phyloP scores from a whole-genome alignment of 2,797 vertebrate genomes.

The Pyrocephalus nanus region DNA sequence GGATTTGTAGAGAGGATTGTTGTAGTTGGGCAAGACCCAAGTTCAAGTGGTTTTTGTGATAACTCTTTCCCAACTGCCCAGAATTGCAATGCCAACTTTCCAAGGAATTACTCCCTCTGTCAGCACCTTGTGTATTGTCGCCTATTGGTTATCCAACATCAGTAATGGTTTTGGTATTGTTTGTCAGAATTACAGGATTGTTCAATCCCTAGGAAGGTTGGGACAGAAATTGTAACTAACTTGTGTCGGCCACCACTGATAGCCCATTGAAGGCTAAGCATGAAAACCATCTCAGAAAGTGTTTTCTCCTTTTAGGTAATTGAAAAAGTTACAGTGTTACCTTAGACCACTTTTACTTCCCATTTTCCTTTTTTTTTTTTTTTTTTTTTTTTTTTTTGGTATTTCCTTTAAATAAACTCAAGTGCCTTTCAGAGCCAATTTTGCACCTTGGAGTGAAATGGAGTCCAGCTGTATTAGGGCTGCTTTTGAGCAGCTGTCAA shows the following conservation, averaged over 20 bases:
- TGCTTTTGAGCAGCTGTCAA: background rate
- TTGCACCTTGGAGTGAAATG: background rate
- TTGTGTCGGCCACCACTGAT: background rate
- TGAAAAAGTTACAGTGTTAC: background rate
- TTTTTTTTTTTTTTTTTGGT: background rate
- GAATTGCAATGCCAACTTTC: background rate
- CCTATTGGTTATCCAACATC: background rate
- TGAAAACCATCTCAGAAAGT: background rate
- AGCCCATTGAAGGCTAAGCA: background rate
- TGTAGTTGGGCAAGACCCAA: background rate
- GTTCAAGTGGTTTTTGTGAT: background rate
- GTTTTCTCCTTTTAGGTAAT: background rate
- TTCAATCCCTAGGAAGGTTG: background rate
- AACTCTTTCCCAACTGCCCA: background rate
- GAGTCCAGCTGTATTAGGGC: background rate
- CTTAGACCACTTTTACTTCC: background rate
- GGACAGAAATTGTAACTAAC: background rate
- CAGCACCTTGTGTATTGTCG: background rate
- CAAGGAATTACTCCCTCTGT: background rate
- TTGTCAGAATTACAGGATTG: background rate
- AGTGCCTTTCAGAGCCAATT: background rate
- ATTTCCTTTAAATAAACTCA: background rate
- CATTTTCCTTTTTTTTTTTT: background rate
- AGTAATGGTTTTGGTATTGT: background rate
- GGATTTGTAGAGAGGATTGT: background rate